Percentiles rank a stretch among this genome's conserved stretches.
Conservation (phyloP, 1,140 invertebrate genomes). For the Drosophila pallidifrons region DNA sequence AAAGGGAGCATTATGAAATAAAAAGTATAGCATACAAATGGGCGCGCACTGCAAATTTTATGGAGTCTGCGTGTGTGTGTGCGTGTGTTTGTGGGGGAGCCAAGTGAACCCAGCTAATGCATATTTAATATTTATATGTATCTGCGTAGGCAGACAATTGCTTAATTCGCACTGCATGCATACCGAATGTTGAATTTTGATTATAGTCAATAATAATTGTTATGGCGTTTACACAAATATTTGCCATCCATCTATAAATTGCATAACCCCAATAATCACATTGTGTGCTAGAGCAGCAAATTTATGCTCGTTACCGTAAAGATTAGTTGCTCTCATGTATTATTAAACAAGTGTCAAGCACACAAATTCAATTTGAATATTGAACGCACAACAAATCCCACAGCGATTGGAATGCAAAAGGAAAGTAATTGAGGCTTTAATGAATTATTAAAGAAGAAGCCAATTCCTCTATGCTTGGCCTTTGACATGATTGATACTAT, state of each 20-base stretch:
- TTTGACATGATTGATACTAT: neutral
- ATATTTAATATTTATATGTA: slow-evolving; percentile 74
- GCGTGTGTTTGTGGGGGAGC: neutral
- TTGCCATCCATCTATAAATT: slow-evolving; percentile 36
- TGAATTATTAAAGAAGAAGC: neutral
- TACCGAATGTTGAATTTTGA: slow-evolving; percentile 23
- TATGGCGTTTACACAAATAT: slow-evolving; percentile 48
- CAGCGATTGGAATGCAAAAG: slow-evolving; percentile 1
- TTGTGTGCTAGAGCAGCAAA: neutral
- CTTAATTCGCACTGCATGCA: slow-evolving; percentile 57
- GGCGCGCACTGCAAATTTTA: slow-evolving; percentile 38
- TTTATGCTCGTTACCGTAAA: neutral
- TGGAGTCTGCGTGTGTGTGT: slow-evolving; percentile 17
- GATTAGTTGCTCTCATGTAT: slow-evolving; percentile 1
- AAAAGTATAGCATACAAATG: slow-evolving; percentile 69
- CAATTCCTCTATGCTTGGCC: neutral
- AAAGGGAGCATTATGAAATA: slow-evolving; percentile 28
- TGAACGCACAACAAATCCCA: neutral
- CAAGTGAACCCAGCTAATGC: slow-evolving; percentile 68
- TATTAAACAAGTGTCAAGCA: neutral
- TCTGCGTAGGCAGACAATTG: slow-evolving; percentile 50
- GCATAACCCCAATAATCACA: neutral
- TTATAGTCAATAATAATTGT: slow-evolving; percentile 55
- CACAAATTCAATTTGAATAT: slow-evolving; percentile 7
- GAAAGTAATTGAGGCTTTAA: neutral